These are phyloP conservation scores for Atractosteus spatula DNA, from an alignment of 2,113 vertebrate species.

Conservation along the genomic window DNA sequence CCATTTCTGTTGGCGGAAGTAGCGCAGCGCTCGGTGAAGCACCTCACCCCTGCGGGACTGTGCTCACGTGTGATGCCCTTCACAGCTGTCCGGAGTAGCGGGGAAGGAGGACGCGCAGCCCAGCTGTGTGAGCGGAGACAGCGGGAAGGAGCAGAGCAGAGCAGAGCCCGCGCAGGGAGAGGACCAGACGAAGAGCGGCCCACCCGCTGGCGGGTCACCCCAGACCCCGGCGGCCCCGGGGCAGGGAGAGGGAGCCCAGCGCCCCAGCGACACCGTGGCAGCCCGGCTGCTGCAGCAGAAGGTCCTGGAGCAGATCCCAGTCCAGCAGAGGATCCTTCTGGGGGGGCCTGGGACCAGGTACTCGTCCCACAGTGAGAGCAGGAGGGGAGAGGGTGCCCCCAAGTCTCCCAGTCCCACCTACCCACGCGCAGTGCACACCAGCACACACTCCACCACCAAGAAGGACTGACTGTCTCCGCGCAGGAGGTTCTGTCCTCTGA, in stretches of 20 bases:
- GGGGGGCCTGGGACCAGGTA: conserved; percentile 39
- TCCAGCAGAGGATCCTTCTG: conserved; percentile 35
- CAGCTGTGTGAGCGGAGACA: conserved; percentile 6
- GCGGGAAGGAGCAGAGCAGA: conserved; percentile 24
- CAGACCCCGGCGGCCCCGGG: conserved; percentile 37
- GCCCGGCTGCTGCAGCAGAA: conserved; percentile 26
- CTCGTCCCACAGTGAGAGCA: conserved; percentile 37
- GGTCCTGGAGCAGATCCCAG: conserved; percentile 16
- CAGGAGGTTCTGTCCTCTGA: neutral
- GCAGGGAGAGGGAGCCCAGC: neutral
- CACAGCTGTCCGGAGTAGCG: conserved; percentile 14
- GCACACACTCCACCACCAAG: conserved; percentile 47
- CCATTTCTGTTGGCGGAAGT: too few relatives aligned
- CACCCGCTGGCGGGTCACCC: conserved; percentile 26
- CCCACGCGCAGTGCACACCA: conserved; percentile 48
- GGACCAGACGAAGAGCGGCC: conserved; percentile 21
- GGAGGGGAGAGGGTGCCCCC: conserved; percentile 52
- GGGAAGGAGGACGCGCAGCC: conserved; percentile 49
- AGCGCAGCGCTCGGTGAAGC: too few relatives aligned
- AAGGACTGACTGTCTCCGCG: conserved; percentile 53
- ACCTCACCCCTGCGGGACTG: too few relatives aligned
- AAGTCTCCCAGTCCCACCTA: conserved; percentile 48
- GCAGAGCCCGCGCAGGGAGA: neutral
- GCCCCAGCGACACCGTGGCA: conserved; percentile 50
- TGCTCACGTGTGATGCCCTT: neutral